Conservation (phyloP, 2,797 vertebrate genomes). For the Brachyalestes nurse region DNA sequence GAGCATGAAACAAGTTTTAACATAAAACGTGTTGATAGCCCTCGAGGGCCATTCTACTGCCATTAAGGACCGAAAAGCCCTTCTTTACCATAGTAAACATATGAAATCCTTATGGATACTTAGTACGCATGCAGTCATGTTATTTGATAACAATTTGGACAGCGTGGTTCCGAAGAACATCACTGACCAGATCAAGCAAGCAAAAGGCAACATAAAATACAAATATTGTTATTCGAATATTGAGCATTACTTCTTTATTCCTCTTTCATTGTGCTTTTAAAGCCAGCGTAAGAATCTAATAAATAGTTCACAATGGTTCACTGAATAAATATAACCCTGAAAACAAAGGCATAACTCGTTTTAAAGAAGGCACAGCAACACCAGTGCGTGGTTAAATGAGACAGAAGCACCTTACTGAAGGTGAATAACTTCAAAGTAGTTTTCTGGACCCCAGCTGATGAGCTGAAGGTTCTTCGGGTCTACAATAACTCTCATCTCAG, state of each 20-base stretch:
- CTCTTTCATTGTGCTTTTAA: neutral
- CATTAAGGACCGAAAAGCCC: neutral
- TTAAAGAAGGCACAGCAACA: neutral
- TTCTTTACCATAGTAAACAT: neutral
- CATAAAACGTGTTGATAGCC: conserved; percentile 18
- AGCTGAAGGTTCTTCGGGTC: neutral
- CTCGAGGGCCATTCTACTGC: neutral
- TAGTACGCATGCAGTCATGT: conserved; percentile 12
- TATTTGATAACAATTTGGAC: conserved; percentile 44
- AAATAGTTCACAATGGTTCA: conserved; percentile 1
- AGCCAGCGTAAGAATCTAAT: neutral
- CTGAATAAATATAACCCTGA: neutral
- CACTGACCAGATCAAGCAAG: neutral
- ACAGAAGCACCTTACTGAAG: neutral
- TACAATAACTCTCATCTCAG: conserved; percentile 28
- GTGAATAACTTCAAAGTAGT: conserved; percentile 29
- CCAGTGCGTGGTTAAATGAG: too few relatives aligned
- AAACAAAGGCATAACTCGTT: neutral
- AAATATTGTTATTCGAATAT: neutral
- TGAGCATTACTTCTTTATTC: neutral
- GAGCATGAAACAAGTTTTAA: conserved; percentile 23
- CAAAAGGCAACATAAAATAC: neutral
- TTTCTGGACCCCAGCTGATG: neutral
- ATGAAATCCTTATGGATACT: neutral
- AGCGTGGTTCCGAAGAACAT: neutral